A percentile compares a stretch with the other conserved stretches of the same genome.
These are phyloP conservation scores for Shargacucullia verbasci DNA, from an alignment of 2,888 invertebrate species.

Conservation along the genomic window DNA sequence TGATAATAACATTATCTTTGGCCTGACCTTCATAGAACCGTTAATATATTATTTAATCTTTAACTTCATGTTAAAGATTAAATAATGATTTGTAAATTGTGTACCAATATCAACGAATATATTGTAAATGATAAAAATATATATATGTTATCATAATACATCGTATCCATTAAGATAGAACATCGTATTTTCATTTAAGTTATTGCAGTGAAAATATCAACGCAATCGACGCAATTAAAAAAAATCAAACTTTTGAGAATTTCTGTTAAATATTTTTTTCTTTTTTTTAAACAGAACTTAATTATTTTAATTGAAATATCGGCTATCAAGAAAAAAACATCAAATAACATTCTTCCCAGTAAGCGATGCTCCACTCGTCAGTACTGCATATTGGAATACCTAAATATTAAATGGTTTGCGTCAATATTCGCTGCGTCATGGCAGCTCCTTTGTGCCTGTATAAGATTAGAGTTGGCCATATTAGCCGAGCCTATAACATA, in stretches of 20 bases:
- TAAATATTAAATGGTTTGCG: constrained; percentile 87
- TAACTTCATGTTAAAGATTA: constrained; percentile 32
- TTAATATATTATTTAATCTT: constrained; percentile 36
- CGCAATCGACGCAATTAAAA: constrained; percentile 12
- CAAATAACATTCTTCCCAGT: constrained; percentile 4
- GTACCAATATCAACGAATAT: constrained; percentile 25
- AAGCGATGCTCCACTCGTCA: constrained; percentile 58
- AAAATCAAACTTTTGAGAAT: constrained; percentile 11
- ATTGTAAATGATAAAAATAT: constrained; percentile 26
- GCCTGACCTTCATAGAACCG: constrained; percentile 39
- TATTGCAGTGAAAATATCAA: neutral
- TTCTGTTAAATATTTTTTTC: neutral
- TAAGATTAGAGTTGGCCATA: constrained; percentile 84
- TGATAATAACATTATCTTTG: constrained; percentile 49
- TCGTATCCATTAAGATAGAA: constrained; percentile 10
- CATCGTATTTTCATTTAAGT: constrained; percentile 19
- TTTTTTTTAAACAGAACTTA: neutral
- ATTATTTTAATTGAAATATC: no score
- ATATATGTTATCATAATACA: constrained; percentile 12
- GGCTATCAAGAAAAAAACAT: no score
- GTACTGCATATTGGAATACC: constrained; percentile 83
- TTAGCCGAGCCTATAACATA: constrained; percentile 76
- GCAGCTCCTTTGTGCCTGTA: constrained; percentile 83
- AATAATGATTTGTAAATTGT: constrained; percentile 47
- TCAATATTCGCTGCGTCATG: constrained; percentile 85